Evolutionary conservation across 2,113 vertebrate species (phyloP), one percentile per base, ranked within the genome.

Genomic region (Myodes glareolus): DNA sequence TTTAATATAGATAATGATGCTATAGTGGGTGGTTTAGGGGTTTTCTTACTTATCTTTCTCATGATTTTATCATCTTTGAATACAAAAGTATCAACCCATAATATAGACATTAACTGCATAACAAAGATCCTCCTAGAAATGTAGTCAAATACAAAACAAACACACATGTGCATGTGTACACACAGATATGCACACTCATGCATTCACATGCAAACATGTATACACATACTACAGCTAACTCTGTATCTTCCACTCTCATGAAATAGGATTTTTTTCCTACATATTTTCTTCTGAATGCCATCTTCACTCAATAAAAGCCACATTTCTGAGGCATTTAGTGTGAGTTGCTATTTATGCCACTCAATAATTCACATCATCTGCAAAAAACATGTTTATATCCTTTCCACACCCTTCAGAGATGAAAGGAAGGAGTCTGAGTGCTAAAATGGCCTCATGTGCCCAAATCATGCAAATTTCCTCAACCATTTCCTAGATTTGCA

Each of bases 381-480:
- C 93, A 97, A 90, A 98, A 98, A 97, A 97, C 61, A 96, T 98
- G 98, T 98, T 97, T 97, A 90, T 36, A 68, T 97, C 80, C 65
- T 82, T 98, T 97, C 94, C 88, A 88, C 95, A 93, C 75, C 94
- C 95, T 94, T 90, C 68, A 94, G 90, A 94, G 91, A 96, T 96
- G 94, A 97, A 98, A 97, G 95, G 94, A 94, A 97, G 92, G 81
- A 87, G 98, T 98, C 90, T 97, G 68, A 90, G 96, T 92, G 92
- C 76, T 97, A 97, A 98, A 98, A 98, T 84, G 78, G 92, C 95
- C 98, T 98, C 96, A 92, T 98, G 92, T 96, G 58, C 92, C 98
- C 92, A 96, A 95, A 98, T 98, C 92, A 96, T 97, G 97, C 92
- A 98, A 98, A 98, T 98, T 97, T 58, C 78, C 78, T 85, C 96